Evolutionary conservation across 2,113 vertebrate genomes (phyloP), one percentile per base, ranked within the genome.

Genomic region (Oryzias celebensis): DNA sequence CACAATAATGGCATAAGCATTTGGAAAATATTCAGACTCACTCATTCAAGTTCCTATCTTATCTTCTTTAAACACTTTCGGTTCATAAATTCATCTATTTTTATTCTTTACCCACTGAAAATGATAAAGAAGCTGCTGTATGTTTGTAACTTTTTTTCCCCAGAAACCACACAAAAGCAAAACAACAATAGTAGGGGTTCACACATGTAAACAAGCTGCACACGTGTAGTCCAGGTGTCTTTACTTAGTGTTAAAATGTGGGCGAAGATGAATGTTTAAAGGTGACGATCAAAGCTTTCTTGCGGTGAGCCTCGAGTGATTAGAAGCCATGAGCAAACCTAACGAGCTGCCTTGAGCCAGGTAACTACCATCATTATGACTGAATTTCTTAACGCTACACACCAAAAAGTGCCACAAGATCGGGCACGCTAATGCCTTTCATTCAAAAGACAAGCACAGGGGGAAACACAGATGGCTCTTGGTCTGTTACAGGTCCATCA

Each of bases 231-330:
- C 31, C 31, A 36, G 12, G 36, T 12, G 36, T 36, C 36, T 36
- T 36, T 36, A 36, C 36, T 36, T 36, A 12, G 36, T 36, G 8
- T 36, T 12, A 36, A 36, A 36, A 44, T 17, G 1, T 20, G 36
- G 23, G 28, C 50, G 62, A 41, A 49, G n/a, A 41, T 50, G 67
- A 20, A 23, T 74, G 66, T 71, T 81, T 80, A 77, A 44, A 66
- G 75, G 68, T 65, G 75, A 73, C 18, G 62, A 84, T 88, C 80
- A 86, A 87, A 86, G 84, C 17, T 65, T 46, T 58, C 64, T 28
- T 2, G 47, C 71, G 68, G 63, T 59, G 71, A 75, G 76, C 78
- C 71, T 57, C 64, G 61, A 77, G 85, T 86, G 78, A 89, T 86
- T 85, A 84, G 76, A 87, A 83, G 75, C 75, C 59, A 49, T 17